Base-by-base conservation (phyloP, 1,140 invertebrate species). In the Polypedilum vanderplanki region DNA sequence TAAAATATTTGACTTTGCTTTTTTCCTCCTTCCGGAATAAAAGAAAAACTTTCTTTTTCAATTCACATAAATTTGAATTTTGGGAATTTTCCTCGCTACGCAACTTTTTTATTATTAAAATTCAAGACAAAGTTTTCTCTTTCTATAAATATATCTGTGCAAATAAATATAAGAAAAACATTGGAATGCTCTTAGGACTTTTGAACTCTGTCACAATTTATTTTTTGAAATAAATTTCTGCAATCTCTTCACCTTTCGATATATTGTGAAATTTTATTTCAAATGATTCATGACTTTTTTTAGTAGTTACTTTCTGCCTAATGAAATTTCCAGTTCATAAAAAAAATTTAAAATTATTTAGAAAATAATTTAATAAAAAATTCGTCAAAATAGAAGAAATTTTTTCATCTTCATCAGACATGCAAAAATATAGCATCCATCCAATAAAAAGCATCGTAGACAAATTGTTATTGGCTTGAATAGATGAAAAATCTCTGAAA, bases 1-100 rank as follows among this genome's bases (percentile, higher is more conserved):
- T 57, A 57, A 57, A 57, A 57, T 57, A 57, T 57, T 57, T 57
- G 46, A 57, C 46, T 57, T 57, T 57, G 46, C 46, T n/a, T 57
- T 33, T 33, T 33, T 57, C 12, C 46, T 15, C 4, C n/a, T 57
- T 57, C 46, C 46, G 41, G 41, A 46, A 46, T 9, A 8, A 12
- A 46, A 9, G 46, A 57, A n/a, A 57, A 57, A 57, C 46, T 57
- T 57, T 57, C 8, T 57, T 57, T 57, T 57, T 15, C 46, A 57
- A 57, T 57, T 57, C 46, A 15, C 46, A 57, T 57, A 57, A 57
- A 57, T 57, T 57, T 57, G 46, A 57, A 12, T 57, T 57, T 15
- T 57, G 46, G 46, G 46, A 57, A n/a, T 57, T 57, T 57, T 57
- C 12, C 46, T 57, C 15, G 5, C 24, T 33, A 57, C 46, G 46